Evolutionary conservation across 1,140 invertebrate species (phyloP), one percentile per base, ranked within the genome.

Genomic region (Brachionus sp.): DNA sequence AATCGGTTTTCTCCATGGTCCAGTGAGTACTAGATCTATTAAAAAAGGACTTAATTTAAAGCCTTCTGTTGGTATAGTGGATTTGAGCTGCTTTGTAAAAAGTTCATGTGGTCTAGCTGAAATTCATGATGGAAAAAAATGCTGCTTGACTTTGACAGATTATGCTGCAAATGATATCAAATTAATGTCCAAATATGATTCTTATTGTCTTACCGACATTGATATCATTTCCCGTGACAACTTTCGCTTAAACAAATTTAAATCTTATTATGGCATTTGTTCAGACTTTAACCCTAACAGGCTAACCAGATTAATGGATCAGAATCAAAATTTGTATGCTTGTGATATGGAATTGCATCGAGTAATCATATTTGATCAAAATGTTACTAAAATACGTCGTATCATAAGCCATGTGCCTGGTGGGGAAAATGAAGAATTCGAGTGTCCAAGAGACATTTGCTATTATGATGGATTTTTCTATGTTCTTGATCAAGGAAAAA

Each of bases 321-420:
- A 70, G 13, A 19, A 35, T 25, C 16, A 46, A 25, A 78, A 80
- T 44, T 25, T 80, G 10, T 80, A 62, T 44, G 77, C 77, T 6
- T 80, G 77, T 80, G 77, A 80, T 29, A 80, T 80, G 77, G 77
- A 80, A 44, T 19, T 80, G 12, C 77, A 80, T 62, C 35, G 77
- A 19, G 77, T 80, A 4, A 19, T 80, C 7, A 37, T 80, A 35
- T 80, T 80, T 66, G 62, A 80, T 37, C 50, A 66, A 19, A 39
- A 66, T 13, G 19, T 80, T 5, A 62, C 50, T 7, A 80, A 80
- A 35, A 62, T 80, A 25, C 53, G 57, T 9, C 19, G 77, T 4
- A 80, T 80, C 5, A 57, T 80, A 5, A 80, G 33, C n/a, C 46
- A 44, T n/a, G 37, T 66, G 5, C 33, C 25, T 3, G 57, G 19